These are phyloP conservation scores for Albula goreensis DNA, from an alignment of 2,113 vertebrate genomes.

Conservation along the genomic window DNA sequence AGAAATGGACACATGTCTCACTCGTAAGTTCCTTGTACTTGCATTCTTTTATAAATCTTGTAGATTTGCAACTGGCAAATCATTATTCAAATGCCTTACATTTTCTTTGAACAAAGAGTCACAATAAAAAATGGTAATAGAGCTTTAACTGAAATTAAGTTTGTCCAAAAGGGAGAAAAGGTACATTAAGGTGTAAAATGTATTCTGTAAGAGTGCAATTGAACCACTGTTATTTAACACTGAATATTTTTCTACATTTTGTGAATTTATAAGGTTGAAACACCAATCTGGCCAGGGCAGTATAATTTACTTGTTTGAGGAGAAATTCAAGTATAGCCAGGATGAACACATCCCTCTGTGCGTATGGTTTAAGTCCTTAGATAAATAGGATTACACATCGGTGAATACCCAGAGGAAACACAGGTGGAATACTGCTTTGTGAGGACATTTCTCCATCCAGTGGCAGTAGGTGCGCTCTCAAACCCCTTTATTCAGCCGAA, in stretches of 20 bases:
- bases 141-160: too few relatives aligned
- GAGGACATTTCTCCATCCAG: background rate
- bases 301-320: background rate
- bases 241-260: background rate
- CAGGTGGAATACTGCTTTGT: background rate
- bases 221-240: background rate
- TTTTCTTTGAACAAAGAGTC: too few relatives aligned
- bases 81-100: too few relatives aligned
- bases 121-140: too few relatives aligned
- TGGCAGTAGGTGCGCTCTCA: background rate
- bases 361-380: background rate
- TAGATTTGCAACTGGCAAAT: too few relatives aligned
- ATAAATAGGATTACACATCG: background rate
- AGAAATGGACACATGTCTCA: too few relatives aligned
- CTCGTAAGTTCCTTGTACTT: too few relatives aligned
- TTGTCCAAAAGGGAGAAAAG: too few relatives aligned
- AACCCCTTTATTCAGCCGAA: slow-evolving; percentile 47
- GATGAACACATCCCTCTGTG: background rate
- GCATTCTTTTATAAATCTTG: too few relatives aligned
- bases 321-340: background rate
- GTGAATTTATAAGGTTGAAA: background rate
- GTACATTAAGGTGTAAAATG: background rate
- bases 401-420: background rate
- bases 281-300: background rate
- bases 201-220: background rate